Conservation (phyloP, 2,888 invertebrate species). For the Epistrophe eligans region DNA sequence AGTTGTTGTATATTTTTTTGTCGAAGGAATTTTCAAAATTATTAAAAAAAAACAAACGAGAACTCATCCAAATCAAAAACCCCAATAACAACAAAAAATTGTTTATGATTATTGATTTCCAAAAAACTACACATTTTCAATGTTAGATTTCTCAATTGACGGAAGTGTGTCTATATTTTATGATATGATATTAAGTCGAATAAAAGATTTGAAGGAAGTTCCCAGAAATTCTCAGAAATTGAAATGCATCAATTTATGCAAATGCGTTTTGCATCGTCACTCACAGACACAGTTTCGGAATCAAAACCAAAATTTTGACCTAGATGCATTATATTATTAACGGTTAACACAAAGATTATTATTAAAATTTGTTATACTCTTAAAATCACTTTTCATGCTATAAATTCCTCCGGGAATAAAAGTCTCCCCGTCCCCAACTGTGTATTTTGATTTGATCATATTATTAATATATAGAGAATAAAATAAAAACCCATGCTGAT, state of each 20-base stretch:
- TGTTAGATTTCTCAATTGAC: background rate
- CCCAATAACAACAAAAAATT: background rate
- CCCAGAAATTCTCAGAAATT: constrained; percentile 3
- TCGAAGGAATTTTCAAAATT: constrained; percentile 2
- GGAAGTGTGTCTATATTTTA: background rate
- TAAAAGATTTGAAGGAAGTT: background rate
- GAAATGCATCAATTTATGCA: background rate
- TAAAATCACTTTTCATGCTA: background rate
- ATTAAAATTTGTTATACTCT: background rate
- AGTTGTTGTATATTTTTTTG: constrained; percentile 3
- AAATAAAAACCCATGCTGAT: background rate
- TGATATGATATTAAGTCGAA: no score
- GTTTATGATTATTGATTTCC: constrained; percentile 20
- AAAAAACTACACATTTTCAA: background rate
- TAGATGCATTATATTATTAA: background rate
- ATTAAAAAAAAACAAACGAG: background rate
- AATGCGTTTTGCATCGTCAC: constrained; percentile 2
- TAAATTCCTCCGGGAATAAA: background rate
- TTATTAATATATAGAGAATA: background rate
- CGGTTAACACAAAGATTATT: background rate
- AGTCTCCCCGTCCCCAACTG: background rate
- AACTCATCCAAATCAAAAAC: background rate
- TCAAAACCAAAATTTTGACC: constrained; percentile 10
- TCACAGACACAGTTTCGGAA: background rate
- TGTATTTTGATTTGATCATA: constrained; percentile 2